Evolutionary conservation across 2,113 vertebrate species (phyloP), one percentile per base, ranked within the genome.

Genomic region (Scytalopus superciliaris): DNA sequence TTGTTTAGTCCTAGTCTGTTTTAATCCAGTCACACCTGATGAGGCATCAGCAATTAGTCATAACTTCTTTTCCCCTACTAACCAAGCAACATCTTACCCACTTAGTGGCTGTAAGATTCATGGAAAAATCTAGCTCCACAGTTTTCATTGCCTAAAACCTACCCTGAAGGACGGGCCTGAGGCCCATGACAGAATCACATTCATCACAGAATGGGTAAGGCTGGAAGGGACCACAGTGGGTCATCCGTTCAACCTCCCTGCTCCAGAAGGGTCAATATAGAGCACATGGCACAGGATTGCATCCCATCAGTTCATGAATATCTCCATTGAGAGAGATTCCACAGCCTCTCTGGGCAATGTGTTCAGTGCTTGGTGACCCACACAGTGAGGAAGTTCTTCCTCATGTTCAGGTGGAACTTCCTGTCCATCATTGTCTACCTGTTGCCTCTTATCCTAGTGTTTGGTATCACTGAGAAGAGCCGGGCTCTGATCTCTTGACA

Each of bases 1-100:
- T 93, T 86, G 59, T 68, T 93, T 84, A 89, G 93, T 84, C 88
- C 88, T 63, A 80, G 57, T 80, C 79, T 85, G 63, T 93, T 94
- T 90, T 86, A 94, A 92, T 52, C 60, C 66, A 84, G 79, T 95
- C 30, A 5, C 21, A 39, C 39, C 79, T 92, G 68, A 95, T 56
- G 79, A 92, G 19, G 53, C 76, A 63, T 90, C 88, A 94, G 59
- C 80, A 86, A 90, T 88, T 67, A 77, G 33, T 90, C 92, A 86
- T 63, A 70, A 57, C 19, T 73, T 79, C 56, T 89, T 95, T 89
- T 67, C 14, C 42, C 16, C 39, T 69, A 19, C n/a, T 86, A 68
- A 81, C 64, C 30, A 55, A 50, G 59, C 12, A 68, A 42, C 37
- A 59, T 80, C 63, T 90, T 90, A 66, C 19, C 44, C 6, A 91